These are phyloP conservation scores for Pocillopora verrucosa DNA, from an alignment of 64 coral and sea anemone species.

Conservation along the genomic window DNA sequence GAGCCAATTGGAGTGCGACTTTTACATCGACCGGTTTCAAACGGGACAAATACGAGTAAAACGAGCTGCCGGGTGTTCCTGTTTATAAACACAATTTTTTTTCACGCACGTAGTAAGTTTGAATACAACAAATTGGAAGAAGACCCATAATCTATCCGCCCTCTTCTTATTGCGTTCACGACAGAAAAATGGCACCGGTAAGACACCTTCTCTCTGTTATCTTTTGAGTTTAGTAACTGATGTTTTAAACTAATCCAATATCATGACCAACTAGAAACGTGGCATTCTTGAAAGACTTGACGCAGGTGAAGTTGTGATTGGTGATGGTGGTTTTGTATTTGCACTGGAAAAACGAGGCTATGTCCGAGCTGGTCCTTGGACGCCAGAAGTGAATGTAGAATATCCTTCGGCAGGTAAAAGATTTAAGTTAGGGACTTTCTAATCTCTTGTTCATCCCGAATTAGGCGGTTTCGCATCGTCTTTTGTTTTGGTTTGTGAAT, in stretches of 20 bases:
- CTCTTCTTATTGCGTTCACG: neutral
- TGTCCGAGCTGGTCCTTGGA: conserved; percentile 60
- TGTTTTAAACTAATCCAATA: neutral
- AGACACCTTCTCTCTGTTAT: neutral
- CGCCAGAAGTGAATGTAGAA: conserved; percentile 54
- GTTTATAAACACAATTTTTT: neutral
- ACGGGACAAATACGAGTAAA: neutral
- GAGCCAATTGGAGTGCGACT: conserved; percentile 1
- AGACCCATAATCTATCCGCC: too few species aligned
- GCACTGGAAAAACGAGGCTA: conserved; percentile 64
- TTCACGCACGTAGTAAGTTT: neutral
- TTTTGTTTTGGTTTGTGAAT: too few species aligned
- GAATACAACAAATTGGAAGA: neutral
- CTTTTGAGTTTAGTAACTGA: neutral
- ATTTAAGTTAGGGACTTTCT: neutral
- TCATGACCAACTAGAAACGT: conserved; percentile 28
- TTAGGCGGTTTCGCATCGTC: too few species aligned
- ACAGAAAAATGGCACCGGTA: conserved; percentile 26
- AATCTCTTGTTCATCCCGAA: too few species aligned
- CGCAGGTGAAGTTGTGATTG: conserved; percentile 56
- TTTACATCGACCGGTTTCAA: conserved; percentile 9
- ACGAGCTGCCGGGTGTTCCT: neutral
- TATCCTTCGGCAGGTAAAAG: conserved; percentile 52
- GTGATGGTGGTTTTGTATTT: conserved; percentile 68
- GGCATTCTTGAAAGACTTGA: conserved; percentile 59